These are phyloP conservation scores for Artibeus jamaicensis DNA, from an alignment of 2,797 vertebrate species.

Conservation along the genomic window DNA sequence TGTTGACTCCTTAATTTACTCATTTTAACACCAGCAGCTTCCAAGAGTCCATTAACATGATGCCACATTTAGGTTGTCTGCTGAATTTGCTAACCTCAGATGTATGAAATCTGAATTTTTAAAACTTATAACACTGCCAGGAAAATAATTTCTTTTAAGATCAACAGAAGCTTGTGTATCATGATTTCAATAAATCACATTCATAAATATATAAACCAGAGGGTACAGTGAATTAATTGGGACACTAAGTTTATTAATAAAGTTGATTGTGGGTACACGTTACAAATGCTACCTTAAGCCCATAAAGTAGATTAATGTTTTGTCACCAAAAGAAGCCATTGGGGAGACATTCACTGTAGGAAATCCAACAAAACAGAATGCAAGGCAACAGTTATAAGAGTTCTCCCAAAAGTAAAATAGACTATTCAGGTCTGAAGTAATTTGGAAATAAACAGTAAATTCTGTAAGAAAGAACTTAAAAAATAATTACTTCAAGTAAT, in stretches of 20 bases:
- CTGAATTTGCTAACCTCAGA: conserved; percentile 72
- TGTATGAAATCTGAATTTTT: conserved; percentile 73
- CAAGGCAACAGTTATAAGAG: conserved; percentile 85
- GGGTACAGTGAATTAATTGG: conserved; percentile 86
- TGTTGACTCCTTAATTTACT: conserved; percentile 77
- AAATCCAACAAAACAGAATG: conserved; percentile 78
- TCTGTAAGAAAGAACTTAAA: background rate
- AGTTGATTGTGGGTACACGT: conserved; percentile 75
- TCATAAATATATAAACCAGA: conserved; percentile 74
- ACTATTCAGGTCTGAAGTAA: conserved; percentile 79
- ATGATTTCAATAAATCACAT: conserved; percentile 72
- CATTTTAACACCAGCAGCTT: conserved; percentile 70
- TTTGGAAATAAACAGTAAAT: conserved; percentile 80
- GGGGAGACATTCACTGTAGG: conserved; percentile 45
- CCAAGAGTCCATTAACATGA: conserved; percentile 76
- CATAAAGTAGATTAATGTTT: conserved; percentile 63
- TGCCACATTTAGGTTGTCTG: conserved; percentile 67
- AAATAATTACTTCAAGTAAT: conserved; percentile 39
- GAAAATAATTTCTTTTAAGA: conserved; percentile 64
- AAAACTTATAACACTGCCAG: conserved; percentile 65
- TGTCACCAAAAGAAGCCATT: conserved; percentile 53
- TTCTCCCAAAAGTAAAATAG: conserved; percentile 82
- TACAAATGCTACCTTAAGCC: conserved; percentile 56
- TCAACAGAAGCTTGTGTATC: conserved; percentile 63
- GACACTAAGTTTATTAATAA: conserved; percentile 76